Percentiles rank a stretch among this genome's conserved stretches.
Conservation (phyloP, 2,797 vertebrate genomes). For the Lagorchestes hirsutus region DNA sequence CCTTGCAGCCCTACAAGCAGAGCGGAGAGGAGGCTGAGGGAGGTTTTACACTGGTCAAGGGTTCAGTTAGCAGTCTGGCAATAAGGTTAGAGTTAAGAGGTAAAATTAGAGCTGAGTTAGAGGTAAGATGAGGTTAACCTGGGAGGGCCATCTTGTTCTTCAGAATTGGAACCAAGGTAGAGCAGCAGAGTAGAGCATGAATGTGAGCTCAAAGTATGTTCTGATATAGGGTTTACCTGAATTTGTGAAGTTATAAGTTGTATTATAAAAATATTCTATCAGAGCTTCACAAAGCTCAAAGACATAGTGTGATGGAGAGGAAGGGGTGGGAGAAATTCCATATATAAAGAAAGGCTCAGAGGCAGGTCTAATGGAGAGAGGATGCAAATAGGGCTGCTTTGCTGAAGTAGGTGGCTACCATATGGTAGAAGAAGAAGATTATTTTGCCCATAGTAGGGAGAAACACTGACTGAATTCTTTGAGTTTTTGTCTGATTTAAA, state of each 20-base stretch:
- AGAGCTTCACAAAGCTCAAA: neutral
- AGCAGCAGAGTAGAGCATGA: neutral
- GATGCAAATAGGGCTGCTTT: neutral
- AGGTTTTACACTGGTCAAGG: neutral
- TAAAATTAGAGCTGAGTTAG: neutral
- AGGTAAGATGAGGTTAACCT: neutral
- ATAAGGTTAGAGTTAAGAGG: neutral
- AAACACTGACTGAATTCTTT: neutral
- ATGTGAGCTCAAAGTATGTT: neutral
- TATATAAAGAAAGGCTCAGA: neutral
- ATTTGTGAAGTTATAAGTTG: neutral
- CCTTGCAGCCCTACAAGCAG: neutral
- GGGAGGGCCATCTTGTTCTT: too few relatives aligned
- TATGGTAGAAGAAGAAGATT: neutral
- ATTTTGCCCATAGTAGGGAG: neutral
- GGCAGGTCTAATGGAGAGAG: neutral
- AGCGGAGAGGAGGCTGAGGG: neutral
- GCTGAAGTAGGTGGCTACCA: neutral
- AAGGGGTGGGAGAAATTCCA: neutral
- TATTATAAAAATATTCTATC: neutral
- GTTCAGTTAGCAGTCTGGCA: neutral
- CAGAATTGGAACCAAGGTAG: neutral
- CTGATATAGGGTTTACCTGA: too few relatives aligned
- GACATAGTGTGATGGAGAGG: neutral
- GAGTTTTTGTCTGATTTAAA: slow-evolving; percentile 1